Evolutionary conservation across 2,113 vertebrate genomes (phyloP).

Genomic region (Rhea pennata): DNA sequence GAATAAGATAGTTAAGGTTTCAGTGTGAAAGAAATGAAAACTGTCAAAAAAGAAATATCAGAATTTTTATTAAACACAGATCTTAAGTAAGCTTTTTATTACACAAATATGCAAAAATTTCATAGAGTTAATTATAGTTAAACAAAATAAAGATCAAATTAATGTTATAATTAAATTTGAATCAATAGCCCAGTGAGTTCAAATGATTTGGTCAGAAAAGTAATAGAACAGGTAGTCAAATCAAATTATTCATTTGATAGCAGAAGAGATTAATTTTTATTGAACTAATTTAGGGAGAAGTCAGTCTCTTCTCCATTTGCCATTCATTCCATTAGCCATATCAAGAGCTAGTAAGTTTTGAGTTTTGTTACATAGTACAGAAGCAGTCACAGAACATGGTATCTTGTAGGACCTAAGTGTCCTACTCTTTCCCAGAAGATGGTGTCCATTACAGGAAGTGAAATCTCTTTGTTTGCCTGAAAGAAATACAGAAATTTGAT

Average conservation of each 20-base stretch:
- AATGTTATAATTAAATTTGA: slow-evolving; percentile 34
- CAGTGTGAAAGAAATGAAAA: neutral
- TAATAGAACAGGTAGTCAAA: neutral
- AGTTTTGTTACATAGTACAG: neutral
- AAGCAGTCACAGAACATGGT: neutral
- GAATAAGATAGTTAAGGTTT: neutral
- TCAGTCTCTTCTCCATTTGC: neutral
- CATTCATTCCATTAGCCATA: neutral
- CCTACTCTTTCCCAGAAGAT: neutral
- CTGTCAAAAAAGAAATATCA: neutral
- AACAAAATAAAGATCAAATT: slow-evolving; percentile 2
- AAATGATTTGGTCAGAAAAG: slow-evolving; percentile 15
- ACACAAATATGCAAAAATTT: slow-evolving; percentile 25
- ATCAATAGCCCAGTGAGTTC: slow-evolving; percentile 34
- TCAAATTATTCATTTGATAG: slow-evolving; percentile 12
- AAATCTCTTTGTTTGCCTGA: neutral
- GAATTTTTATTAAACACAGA: neutral
- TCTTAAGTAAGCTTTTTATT: neutral
- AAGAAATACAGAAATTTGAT: neutral
- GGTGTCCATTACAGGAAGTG: neutral
- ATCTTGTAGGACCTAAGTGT: neutral
- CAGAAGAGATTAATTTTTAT: neutral
- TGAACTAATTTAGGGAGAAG: neutral
- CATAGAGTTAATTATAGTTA: neutral
- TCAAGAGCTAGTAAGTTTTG: neutral